phyloP scores from a whole-genome alignment of 2,888 invertebrate genomes.

The Agriopis aurantiaria region DNA sequence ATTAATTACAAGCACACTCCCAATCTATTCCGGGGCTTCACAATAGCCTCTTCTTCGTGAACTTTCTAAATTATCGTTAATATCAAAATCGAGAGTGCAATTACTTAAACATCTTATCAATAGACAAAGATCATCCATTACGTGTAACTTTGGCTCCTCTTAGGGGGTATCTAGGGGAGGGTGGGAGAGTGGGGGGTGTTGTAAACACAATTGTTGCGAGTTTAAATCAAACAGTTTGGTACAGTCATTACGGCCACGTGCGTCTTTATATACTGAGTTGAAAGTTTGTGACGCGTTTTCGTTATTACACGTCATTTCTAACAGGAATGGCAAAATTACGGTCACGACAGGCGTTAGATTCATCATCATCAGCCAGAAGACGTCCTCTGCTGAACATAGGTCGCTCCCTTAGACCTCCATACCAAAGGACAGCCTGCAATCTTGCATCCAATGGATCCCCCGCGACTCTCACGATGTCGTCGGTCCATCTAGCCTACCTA shows the following conservation, averaged over 20 bases:
- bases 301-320: constrained; percentile 31
- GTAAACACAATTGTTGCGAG: constrained; percentile 83
- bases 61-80: constrained; percentile 41
- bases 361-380: no score
- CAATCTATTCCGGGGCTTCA: constrained; percentile 12
- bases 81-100: constrained; percentile 45
- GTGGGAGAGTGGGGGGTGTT: constrained; percentile 50
- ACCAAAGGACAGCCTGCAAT: no score
- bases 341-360: no score
- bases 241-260: constrained; percentile 83
- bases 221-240: constrained; percentile 84
- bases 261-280: constrained; percentile 60
- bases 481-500: no score
- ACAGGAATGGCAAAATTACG: no score
- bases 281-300: constrained; percentile 52
- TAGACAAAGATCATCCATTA: constrained; percentile 51
- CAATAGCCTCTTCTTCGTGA: constrained; percentile 15
- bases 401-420: no score
- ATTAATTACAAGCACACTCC: constrained; percentile 12
- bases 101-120: constrained; percentile 51
- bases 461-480: no score
- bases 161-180: constrained; percentile 12
- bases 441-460: no score
- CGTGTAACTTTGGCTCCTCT: constrained; percentile 38
- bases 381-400: no score